Percentiles rank a stretch among this genome's conserved stretches.
These are phyloP conservation scores for Myotis daubentonii DNA, from an alignment of 2,797 vertebrate species.

Conservation along the genomic window DNA sequence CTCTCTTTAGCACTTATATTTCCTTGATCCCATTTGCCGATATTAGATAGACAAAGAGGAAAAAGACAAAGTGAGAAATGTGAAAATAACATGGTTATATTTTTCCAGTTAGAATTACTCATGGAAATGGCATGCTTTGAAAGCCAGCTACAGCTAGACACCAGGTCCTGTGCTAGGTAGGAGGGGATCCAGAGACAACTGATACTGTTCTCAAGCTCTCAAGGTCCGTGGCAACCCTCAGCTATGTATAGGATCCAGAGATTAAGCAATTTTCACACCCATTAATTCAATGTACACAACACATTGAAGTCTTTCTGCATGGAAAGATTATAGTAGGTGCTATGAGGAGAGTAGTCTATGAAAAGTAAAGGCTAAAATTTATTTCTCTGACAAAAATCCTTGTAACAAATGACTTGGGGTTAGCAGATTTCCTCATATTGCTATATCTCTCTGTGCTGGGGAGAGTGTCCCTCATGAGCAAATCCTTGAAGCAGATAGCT, in stretches of 20 bases:
- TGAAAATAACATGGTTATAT: neutral
- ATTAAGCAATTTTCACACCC: neutral
- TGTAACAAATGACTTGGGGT: neutral
- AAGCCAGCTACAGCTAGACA: neutral
- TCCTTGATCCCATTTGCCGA: neutral
- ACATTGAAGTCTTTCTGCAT: neutral
- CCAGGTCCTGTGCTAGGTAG: neutral
- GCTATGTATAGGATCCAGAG: neutral
- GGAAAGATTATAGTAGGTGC: neutral
- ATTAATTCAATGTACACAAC: neutral
- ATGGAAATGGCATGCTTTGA: neutral
- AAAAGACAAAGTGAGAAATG: neutral
- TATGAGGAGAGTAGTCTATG: neutral
- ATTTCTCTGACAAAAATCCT: neutral
- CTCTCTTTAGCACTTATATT: neutral
- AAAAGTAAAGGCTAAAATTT: neutral
- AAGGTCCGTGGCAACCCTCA: neutral
- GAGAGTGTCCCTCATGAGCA: neutral
- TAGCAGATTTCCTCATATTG: neutral
- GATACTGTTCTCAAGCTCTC: neutral
- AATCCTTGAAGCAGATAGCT: neutral
- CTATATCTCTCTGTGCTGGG: neutral
- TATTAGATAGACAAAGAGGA: neutral
- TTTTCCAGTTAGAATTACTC: neutral
- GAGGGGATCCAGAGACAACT: neutral